Percentiles rank a stretch among this genome's conserved stretches.
phyloP scores from a whole-genome alignment of 2,888 invertebrate genomes.

The Melieria omissa region DNA sequence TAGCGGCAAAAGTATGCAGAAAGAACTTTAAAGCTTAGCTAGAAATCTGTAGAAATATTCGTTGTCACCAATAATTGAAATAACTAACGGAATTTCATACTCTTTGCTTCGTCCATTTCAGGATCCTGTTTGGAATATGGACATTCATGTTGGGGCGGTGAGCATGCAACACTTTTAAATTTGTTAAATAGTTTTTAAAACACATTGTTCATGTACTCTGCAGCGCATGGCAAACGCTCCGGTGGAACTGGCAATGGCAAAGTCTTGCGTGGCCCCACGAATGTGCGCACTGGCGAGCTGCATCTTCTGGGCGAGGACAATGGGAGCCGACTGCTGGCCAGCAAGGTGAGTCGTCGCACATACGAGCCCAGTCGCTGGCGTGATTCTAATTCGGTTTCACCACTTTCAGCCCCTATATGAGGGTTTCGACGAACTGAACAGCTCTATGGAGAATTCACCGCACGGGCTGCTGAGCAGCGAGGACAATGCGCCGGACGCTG shows the following conservation, averaged over 20 bases:
- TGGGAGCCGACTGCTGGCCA: constrained; percentile 3
- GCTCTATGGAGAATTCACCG: constrained; percentile 15
- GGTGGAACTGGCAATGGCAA: constrained; percentile 36
- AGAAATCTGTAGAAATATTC: too few relatives aligned
- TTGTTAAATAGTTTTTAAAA: not conserved
- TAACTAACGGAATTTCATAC: not conserved
- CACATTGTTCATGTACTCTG: constrained; percentile 8
- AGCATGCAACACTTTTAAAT: constrained; percentile 43
- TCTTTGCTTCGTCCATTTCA: constrained; percentile 42
- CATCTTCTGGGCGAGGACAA: constrained; percentile 10
- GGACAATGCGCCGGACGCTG: not conserved
- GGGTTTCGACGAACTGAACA: constrained; percentile 6
- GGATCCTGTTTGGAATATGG: constrained; percentile 65
- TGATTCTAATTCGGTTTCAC: not conserved
- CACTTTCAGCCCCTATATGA: not conserved
- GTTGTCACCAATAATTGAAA: too few relatives aligned
- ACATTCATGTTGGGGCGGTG: constrained; percentile 66
- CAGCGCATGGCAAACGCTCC: constrained; percentile 60
- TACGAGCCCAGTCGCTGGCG: not conserved
- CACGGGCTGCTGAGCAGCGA: constrained; percentile 1
- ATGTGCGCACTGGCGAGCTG: constrained; percentile 17
- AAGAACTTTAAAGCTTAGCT: too few relatives aligned
- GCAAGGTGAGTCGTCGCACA: constrained; percentile 17
- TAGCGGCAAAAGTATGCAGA: too few relatives aligned
- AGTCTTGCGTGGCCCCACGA: constrained; percentile 5